phyloP scores from a whole-genome alignment of 1,140 invertebrate species.

The Drosophila kohkoa region DNA sequence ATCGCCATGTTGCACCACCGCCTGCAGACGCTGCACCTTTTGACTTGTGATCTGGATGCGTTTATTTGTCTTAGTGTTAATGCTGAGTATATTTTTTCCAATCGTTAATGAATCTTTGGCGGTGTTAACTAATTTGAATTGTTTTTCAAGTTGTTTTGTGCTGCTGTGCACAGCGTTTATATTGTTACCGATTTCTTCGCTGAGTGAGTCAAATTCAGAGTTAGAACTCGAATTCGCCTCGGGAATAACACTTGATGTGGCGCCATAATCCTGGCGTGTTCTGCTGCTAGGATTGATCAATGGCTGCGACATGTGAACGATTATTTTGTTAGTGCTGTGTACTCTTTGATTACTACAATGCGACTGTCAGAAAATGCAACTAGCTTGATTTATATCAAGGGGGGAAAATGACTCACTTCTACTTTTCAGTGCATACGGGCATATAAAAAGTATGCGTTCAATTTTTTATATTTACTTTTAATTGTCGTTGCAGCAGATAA shows the following conservation, averaged over 20 bases:
- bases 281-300: conserved; percentile 65
- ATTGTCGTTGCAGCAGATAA: no score
- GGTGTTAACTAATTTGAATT: conserved; percentile 91
- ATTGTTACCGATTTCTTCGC: conserved; percentile 91
- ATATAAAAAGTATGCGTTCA: no score
- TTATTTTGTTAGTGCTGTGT: no score
- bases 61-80: conserved; percentile 91
- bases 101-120: conserved; percentile 88
- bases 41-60: conserved; percentile 90
- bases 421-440: no score
- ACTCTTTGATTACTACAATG: no score
- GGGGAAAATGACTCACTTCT: no score
- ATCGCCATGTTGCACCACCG: conserved; percentile 88
- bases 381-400: no score
- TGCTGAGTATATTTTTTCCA: conserved; percentile 87
- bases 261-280: conserved; percentile 85
- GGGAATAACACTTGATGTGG: conserved; percentile 85
- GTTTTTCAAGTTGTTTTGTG: conserved; percentile 89
- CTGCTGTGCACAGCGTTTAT: conserved; percentile 91
- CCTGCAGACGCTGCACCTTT: conserved; percentile 89
- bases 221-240: conserved; percentile 86
- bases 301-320: conserved; percentile 60
- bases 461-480: no score
- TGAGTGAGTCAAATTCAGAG: conserved; percentile 90
- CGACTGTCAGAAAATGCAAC: no score